A percentile compares a stretch with the other conserved stretches of the same genome.
Evolutionary conservation across 2,888 invertebrate genomes (phyloP).

Genomic region (Taenaris catops): DNA sequence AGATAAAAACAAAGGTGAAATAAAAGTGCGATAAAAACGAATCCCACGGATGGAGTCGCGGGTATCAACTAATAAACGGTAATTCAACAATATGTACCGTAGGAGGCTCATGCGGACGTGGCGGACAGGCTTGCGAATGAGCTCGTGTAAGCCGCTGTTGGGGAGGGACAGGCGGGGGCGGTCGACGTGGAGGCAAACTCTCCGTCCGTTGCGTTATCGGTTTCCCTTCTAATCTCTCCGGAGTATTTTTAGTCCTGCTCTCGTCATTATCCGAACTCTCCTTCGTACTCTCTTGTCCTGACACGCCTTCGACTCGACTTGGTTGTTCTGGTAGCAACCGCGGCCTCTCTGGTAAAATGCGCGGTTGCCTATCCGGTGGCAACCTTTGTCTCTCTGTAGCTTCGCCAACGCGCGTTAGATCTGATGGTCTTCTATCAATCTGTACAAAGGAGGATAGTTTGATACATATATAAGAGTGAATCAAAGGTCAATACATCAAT

Average conservation of each 20-base stretch:
- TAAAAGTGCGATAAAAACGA: no score
- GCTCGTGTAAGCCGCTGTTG: conserved; percentile 49
- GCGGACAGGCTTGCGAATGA: conserved; percentile 47
- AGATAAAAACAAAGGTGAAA: no score
- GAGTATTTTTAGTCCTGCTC: conserved; percentile 3
- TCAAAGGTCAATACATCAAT: no score
- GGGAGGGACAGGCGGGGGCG: conserved; percentile 39
- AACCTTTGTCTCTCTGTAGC: conserved; percentile 22
- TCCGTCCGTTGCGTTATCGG: conserved; percentile 26
- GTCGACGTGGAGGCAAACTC: conserved; percentile 39
- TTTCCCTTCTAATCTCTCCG: conserved; percentile 18
- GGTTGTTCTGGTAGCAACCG: conserved; percentile 12
- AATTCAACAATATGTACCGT: no score
- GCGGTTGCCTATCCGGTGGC: conserved; percentile 26
- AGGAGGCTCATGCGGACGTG: conserved; percentile 48
- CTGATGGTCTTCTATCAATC: conserved; percentile 42
- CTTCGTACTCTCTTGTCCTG: conserved; percentile 12
- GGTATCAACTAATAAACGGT: no score
- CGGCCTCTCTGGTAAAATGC: conserved; percentile 21
- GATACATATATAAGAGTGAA: no score
- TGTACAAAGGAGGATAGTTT: no score
- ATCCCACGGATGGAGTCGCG: no score
- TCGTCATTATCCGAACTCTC: conserved; percentile 18
- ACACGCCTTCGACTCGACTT: neutral
- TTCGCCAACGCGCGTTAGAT: conserved; percentile 28